These are phyloP conservation scores for Tribolium castaneum DNA, from an alignment of 1,140 invertebrate species.

Conservation along the genomic window DNA sequence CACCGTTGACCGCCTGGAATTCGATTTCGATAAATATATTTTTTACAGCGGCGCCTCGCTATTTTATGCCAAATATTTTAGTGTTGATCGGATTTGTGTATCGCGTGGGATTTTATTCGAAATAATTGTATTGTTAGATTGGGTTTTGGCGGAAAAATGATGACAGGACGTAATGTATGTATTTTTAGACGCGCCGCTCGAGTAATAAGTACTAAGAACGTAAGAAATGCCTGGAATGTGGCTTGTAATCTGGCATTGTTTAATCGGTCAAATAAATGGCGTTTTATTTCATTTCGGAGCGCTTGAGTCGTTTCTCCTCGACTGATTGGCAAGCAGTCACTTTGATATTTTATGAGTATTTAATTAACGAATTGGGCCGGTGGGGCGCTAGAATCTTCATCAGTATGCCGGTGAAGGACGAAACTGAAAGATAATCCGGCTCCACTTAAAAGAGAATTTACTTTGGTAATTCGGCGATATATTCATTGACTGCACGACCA, in stretches of 20 bases:
- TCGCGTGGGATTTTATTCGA: neutral
- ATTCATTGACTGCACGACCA: conserved; percentile 37
- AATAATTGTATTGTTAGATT: conserved; percentile 15
- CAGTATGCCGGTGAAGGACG: conserved; percentile 18
- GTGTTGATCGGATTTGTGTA: conserved; percentile 16
- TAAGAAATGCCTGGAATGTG: neutral
- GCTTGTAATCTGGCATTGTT: neutral
- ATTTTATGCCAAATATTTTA: neutral
- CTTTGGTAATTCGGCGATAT: conserved; percentile 31
- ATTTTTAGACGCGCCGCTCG: neutral
- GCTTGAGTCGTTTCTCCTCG: neutral
- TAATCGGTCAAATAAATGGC: neutral
- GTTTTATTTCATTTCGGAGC: neutral
- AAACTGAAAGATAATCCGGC: conserved; percentile 40
- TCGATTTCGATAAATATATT: neutral
- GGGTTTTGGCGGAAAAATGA: neutral
- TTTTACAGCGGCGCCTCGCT: neutral
- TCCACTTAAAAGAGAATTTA: conserved; percentile 39
- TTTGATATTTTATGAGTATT: conserved; percentile 9
- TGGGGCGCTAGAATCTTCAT: conserved; percentile 31
- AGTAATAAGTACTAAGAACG: neutral
- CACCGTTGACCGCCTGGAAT: neutral
- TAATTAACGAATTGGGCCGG: conserved; percentile 20
- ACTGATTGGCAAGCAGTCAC: too few relatives aligned
- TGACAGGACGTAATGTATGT: neutral